phyloP scores from a whole-genome alignment of 1,140 invertebrate species.

The Drosophila quadrilineata region DNA sequence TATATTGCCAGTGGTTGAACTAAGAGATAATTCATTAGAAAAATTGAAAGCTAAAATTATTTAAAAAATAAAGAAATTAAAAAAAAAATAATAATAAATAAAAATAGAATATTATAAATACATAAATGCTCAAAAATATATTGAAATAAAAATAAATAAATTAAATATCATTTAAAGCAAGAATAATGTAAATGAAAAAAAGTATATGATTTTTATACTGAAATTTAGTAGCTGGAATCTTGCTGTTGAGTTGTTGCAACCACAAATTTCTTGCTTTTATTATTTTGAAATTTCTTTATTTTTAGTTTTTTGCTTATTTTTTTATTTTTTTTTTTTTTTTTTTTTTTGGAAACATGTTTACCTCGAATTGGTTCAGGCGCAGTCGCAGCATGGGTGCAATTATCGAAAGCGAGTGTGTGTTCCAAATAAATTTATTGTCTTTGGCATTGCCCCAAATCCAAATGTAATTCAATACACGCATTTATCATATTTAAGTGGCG shows the following conservation, averaged over 20 bases:
- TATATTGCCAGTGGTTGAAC: too few species aligned
- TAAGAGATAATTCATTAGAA: too few species aligned
- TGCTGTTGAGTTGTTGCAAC: too few species aligned
- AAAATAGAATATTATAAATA: neutral
- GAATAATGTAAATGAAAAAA: too few species aligned
- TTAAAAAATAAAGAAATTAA: too few species aligned
- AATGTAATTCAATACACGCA: constrained; percentile 73
- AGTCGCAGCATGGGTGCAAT: constrained; percentile 60
- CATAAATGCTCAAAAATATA: neutral
- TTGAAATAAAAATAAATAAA: neutral
- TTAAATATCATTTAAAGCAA: too few species aligned
- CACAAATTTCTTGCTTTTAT: neutral
- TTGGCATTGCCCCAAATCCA: constrained; percentile 72
- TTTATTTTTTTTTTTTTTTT: constrained; percentile 9
- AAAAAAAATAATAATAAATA: neutral
- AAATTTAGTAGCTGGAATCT: too few species aligned
- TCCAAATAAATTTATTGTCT: constrained; percentile 67
- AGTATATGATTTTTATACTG: too few species aligned
- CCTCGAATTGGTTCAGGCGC: constrained; percentile 25
- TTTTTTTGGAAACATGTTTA: neutral
- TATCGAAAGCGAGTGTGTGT: constrained; percentile 54
- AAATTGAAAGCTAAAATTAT: too few species aligned
- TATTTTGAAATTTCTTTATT: neutral
- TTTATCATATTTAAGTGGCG: constrained; percentile 77
- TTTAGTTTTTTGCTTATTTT: neutral